Conservation (phyloP, 2,888 invertebrate genomes). For the Euproctis similis region DNA sequence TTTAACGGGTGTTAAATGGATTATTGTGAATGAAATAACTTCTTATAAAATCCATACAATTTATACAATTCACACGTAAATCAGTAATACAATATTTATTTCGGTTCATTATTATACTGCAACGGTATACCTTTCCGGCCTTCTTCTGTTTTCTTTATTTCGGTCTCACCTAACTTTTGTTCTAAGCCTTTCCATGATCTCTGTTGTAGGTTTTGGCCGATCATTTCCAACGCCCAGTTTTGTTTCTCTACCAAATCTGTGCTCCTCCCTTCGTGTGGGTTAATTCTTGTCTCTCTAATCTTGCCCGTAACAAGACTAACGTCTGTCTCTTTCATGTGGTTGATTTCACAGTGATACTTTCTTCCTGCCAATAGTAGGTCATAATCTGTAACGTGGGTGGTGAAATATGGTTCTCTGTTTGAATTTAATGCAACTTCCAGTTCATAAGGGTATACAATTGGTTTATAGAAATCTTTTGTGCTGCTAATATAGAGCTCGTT, state of each 20-base stretch:
- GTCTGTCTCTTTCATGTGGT: constrained; percentile 70
- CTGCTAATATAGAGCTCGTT: constrained; percentile 83
- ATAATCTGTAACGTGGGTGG: constrained; percentile 83
- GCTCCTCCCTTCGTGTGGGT: constrained; percentile 43
- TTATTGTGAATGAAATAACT: too few species aligned
- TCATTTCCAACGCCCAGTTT: constrained; percentile 71
- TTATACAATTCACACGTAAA: too few species aligned
- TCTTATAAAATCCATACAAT: too few species aligned
- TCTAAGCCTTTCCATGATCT: constrained; percentile 92
- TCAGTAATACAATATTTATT: constrained; percentile 27
- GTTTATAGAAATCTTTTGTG: constrained; percentile 90
- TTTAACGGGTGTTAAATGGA: too few species aligned
- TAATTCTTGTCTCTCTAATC: constrained; percentile 70
- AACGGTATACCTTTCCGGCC: constrained; percentile 87
- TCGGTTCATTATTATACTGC: constrained; percentile 78
- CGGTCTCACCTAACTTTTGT: constrained; percentile 84
- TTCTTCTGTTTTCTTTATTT: constrained; percentile 79
- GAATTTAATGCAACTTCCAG: constrained; percentile 88
- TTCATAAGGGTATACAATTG: constrained; percentile 94
- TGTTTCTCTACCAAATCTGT: constrained; percentile 60
- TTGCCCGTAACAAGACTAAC: constrained; percentile 86
- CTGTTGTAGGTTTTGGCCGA: constrained; percentile 79
- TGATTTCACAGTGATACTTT: constrained; percentile 63
- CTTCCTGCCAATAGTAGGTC: constrained; percentile 82
- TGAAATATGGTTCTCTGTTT: constrained; percentile 71